Evolutionary conservation across 2,113 vertebrate species (phyloP).

Genomic region (Seriola quinqueradiata): DNA sequence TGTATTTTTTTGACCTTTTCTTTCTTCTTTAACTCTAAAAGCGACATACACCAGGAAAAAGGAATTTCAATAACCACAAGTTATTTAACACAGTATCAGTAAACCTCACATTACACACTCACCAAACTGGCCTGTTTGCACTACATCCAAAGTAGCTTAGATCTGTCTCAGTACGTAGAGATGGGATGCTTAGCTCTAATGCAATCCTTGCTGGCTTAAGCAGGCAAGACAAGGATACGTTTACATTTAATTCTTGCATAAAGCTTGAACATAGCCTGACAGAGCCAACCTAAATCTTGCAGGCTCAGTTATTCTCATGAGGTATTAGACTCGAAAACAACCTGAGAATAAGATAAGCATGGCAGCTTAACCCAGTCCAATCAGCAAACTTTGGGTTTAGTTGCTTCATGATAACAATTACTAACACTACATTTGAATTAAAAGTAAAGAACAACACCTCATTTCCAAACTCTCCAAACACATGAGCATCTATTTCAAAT

Average conservation of each 20-base stretch:
- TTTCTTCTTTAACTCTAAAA: neutral
- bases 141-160: conserved; percentile 9
- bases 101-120: neutral
- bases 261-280: conserved; percentile 19
- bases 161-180: conserved; percentile 16
- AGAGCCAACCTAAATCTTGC: conserved; percentile 12
- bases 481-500: neutral
- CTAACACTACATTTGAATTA: neutral
- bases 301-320: neutral
- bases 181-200: conserved; percentile 11
- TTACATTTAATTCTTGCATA: conserved; percentile 27
- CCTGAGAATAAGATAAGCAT: neutral
- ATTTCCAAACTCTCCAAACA: neutral
- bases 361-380: conserved; percentile 9
- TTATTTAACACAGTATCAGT: neutral
- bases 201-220: conserved; percentile 14
- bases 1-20: neutral
- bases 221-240: conserved; percentile 15
- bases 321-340: neutral
- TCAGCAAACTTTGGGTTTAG: conserved; percentile 12
- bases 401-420: neutral
- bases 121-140: neutral
- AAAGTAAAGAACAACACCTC: neutral
- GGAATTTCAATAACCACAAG: neutral
- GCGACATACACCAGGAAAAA: neutral